These are phyloP conservation scores for Pammene fasciana DNA, from an alignment of 2,888 invertebrate species.

Conservation along the genomic window DNA sequence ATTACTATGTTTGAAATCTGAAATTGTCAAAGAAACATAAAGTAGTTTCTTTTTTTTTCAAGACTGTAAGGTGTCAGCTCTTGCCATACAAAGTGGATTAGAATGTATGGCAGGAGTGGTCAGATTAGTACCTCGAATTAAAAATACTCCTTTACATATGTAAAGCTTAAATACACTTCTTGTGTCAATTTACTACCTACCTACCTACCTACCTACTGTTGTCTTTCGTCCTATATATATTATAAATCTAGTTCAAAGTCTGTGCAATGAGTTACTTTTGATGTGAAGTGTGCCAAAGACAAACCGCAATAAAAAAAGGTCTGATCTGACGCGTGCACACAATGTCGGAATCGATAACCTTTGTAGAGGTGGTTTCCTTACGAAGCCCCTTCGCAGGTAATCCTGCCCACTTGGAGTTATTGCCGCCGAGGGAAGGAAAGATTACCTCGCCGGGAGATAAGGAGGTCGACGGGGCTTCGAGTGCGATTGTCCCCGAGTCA, in stretches of 20 bases:
- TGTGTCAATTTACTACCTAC: not conserved
- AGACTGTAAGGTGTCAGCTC: too few species aligned
- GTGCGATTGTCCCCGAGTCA: slow-evolving; percentile 84
- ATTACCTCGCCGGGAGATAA: slow-evolving; percentile 83
- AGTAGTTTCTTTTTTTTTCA: too few species aligned
- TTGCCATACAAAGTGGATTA: too few species aligned
- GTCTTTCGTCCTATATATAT: not conserved
- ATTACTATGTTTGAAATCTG: too few species aligned
- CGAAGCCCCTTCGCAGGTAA: slow-evolving; percentile 81
- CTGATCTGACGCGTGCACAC: slow-evolving; percentile 68
- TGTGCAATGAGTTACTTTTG: slow-evolving; percentile 30
- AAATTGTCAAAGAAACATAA: too few species aligned
- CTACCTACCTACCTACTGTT: not conserved
- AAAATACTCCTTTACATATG: too few species aligned
- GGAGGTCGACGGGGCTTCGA: slow-evolving; percentile 82
- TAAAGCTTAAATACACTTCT: not conserved
- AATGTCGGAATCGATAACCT: slow-evolving; percentile 81
- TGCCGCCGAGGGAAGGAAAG: slow-evolving; percentile 83
- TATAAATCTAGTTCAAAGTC: slow-evolving; percentile 13
- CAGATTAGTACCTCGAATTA: too few species aligned
- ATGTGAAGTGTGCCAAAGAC: slow-evolving; percentile 48
- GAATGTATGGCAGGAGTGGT: too few species aligned
- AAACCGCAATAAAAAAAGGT: slow-evolving; percentile 62
- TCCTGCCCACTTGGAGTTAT: slow-evolving; percentile 84
- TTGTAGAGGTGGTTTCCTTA: slow-evolving; percentile 78